phyloP scores from a whole-genome alignment of 2,797 vertebrate genomes.

The Dicrostonyx torquatus region DNA sequence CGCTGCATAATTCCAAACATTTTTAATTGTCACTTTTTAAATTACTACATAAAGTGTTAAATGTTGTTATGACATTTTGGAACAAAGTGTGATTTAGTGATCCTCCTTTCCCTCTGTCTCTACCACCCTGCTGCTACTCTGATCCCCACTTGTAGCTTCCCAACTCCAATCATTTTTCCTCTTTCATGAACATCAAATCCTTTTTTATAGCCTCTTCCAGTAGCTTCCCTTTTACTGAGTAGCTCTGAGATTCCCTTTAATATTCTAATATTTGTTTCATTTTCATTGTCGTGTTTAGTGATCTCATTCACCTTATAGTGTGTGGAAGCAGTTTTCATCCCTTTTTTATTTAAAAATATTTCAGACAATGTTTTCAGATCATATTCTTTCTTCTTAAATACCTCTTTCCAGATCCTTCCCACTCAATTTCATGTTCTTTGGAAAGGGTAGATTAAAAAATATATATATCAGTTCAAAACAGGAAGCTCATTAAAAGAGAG shows the following conservation, averaged over 20 bases:
- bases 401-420: background rate
- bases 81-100: background rate
- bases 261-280: background rate
- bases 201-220: background rate
- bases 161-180: background rate
- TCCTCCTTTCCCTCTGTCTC: background rate
- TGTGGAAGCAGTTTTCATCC: background rate
- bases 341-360: background rate
- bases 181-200: background rate
- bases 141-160: background rate
- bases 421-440: background rate
- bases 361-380: background rate
- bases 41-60: background rate
- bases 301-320: background rate
- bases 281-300: conserved; percentile 27
- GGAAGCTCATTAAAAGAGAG: background rate
- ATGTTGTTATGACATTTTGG: background rate
- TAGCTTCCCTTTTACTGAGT: background rate
- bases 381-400: background rate
- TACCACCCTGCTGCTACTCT: background rate
- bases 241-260: conserved; percentile 22
- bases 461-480: background rate
- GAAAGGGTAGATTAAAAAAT: too few species aligned
- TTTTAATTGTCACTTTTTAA: background rate
- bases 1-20: background rate